Conservation (phyloP, 2,797 vertebrate species). For the Lindbergichthys nudifrons region DNA sequence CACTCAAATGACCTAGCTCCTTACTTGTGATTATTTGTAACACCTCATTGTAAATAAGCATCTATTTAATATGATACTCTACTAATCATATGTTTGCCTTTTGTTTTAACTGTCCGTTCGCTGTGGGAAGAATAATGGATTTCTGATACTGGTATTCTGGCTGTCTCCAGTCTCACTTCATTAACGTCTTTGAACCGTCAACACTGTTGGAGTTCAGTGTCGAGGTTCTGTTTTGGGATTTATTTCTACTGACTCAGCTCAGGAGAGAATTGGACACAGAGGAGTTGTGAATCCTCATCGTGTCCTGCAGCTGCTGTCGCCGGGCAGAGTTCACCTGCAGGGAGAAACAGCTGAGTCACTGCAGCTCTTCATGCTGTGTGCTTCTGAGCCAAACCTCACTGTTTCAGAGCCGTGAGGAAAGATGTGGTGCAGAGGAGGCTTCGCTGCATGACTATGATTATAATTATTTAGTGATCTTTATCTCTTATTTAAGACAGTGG, state of each 20-base stretch:
- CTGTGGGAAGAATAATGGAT: too few relatives aligned
- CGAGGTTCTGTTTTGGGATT: not conserved
- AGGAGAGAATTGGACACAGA: conserved; percentile 12
- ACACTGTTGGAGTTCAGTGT: not conserved
- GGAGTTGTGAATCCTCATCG: conserved; percentile 19
- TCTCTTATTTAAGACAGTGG: not conserved
- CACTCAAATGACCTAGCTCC: not conserved
- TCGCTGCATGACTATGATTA: not conserved
- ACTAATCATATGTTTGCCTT: too few relatives aligned
- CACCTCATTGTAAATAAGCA: not conserved
- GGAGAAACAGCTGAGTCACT: conserved; percentile 78
- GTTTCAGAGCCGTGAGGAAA: not conserved
- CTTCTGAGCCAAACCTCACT: conserved; percentile 21
- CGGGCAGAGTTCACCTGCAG: conserved; percentile 63
- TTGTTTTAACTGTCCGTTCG: too few relatives aligned
- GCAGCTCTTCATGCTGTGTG: conserved; percentile 43
- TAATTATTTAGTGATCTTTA: conserved; percentile 1
- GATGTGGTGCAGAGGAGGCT: not conserved
- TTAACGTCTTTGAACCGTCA: not conserved
- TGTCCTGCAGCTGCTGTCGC: conserved; percentile 66
- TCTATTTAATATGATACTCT: not conserved
- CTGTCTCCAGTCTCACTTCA: not conserved
- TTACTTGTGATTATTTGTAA: conserved; percentile 4
- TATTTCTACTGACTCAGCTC: conserved; percentile 9
- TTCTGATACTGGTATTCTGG: too few relatives aligned